Base-by-base conservation (phyloP, 2,888 invertebrate species). In the Spisula solida region DNA sequence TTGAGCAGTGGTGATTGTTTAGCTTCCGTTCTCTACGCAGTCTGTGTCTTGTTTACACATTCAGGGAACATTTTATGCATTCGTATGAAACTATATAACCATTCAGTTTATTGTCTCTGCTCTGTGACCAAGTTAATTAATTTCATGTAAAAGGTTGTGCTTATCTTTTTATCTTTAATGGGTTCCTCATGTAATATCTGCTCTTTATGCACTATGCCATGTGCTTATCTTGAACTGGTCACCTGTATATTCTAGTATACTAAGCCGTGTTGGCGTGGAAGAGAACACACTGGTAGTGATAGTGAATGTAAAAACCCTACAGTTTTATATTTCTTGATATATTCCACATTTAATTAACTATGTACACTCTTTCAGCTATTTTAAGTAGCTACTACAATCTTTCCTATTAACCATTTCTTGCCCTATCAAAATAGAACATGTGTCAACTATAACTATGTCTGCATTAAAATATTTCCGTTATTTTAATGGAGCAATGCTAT, bases 1-100 rank as follows among this genome's bases (percentile, higher is more conserved):
- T 94, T 75, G 93, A 94, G 81, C 90, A 93, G 29, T 95, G 95
- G 95, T 94, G 80, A 80, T 75, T 75, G 25, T 34, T 34, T n/a
- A 31, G 10, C 18, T 5, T 16, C 34, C 34, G 12, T 75, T n/a
- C 0, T 75, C 75, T 75, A 75, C 75, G 75, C 75, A 75, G 75
- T 18, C 4, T 75, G 75, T 16, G 16, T 60, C 60, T 75, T 18
- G 16, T 75, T 31, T 31, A 75, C 14, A 34, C 18, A 16, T 34
- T 75, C 75, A 75, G 75, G 31, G 75, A 75, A 31, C 6, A 31
- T 75, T 66, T 66, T 66, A 66, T 66, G n/a, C n/a, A 66, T 8
- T 25, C 25, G 10, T 6, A 66, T 12, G 25, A 25, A 0, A 66
- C 10, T 66, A 25, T 66, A 12, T 25, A 66, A 25, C 0, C 60